Percentiles rank a stretch among this genome's conserved stretches.
phyloP scores from a whole-genome alignment of 2,888 invertebrate species.

The Fabriciana adippe region DNA sequence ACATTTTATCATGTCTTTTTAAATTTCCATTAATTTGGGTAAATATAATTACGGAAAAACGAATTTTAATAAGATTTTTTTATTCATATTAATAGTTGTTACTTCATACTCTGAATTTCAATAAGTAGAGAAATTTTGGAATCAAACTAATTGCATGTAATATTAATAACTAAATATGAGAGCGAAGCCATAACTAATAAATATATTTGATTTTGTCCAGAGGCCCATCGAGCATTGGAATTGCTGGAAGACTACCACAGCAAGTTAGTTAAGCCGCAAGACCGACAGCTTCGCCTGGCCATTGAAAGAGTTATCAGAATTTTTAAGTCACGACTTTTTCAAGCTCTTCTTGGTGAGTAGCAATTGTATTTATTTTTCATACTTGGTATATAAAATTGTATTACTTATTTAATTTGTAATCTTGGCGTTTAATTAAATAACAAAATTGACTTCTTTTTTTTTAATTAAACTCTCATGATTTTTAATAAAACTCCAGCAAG shows the following conservation, averaged over 20 bases:
- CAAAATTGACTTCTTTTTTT: no score
- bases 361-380: background rate
- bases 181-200: constrained; percentile 7
- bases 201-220: constrained; percentile 75
- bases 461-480: background rate
- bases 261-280: constrained; percentile 95
- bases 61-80: no score
- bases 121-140: no score
- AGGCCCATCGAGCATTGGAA: constrained; percentile 99
- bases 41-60: no score
- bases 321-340: constrained; percentile 98
- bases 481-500: background rate
- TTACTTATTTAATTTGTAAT: background rate
- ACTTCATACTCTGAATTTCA: no score
- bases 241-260: constrained; percentile 99
- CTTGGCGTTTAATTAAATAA: background rate
- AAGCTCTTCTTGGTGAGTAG: constrained; percentile 94
- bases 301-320: constrained; percentile 99
- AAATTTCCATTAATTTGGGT: no score
- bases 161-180: no score
- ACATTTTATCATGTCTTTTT: no score
- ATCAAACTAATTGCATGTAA: no score
- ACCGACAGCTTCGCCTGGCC: constrained; percentile 96
- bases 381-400: no score
- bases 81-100: no score